phyloP scores from a whole-genome alignment of 1,140 invertebrate species.

The Tetraneura akinire region DNA sequence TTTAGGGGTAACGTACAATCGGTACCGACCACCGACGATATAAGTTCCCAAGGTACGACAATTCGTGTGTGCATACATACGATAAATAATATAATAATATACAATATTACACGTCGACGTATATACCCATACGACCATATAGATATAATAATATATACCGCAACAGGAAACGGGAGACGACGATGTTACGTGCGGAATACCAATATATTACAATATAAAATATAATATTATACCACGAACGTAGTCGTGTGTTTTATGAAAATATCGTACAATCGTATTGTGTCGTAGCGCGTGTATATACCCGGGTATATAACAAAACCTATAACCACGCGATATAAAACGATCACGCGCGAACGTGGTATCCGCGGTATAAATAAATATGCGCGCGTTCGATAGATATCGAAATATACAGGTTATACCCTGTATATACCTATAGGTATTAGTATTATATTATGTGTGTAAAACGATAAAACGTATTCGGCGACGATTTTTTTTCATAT shows the following conservation, averaged over 20 bases:
- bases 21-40: not conserved
- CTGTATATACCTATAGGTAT: too few species aligned
- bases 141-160: too few species aligned
- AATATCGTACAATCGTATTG: constrained; percentile 21
- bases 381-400: too few species aligned
- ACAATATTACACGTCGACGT: not conserved
- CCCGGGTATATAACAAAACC: not conserved
- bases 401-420: too few species aligned
- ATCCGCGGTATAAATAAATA: too few species aligned
- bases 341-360: not conserved
- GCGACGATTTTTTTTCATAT: too few species aligned
- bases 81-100: constrained; percentile 15
- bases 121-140: too few species aligned
- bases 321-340: not conserved
- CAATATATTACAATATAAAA: not conserved
- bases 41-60: constrained; percentile 16
- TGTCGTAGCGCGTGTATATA: too few species aligned
- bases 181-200: constrained; percentile 22
- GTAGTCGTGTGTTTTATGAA: constrained; percentile 22
- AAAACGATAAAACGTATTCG: too few species aligned
- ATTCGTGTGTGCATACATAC: not conserved
- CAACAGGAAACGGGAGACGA: constrained; percentile 22
- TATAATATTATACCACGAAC: too few species aligned
- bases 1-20: too few species aligned
- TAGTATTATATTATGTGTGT: too few species aligned